phyloP scores from a whole-genome alignment of 2,113 vertebrate species.

The Paedocypris sp. region DNA sequence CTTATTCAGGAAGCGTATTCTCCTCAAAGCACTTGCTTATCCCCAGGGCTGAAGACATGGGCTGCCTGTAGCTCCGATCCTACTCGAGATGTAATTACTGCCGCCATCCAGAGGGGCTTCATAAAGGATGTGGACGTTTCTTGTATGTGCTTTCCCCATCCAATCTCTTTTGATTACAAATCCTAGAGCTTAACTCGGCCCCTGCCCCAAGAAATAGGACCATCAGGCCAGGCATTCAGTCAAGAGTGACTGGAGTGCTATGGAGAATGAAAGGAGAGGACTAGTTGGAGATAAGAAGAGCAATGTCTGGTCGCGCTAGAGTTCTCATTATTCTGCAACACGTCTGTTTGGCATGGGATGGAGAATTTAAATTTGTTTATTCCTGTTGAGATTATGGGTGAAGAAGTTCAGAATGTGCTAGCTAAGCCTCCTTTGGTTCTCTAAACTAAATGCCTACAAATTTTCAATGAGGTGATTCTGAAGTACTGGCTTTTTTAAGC shows the following conservation, averaged over 20 bases:
- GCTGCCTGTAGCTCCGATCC: constrained; percentile 35
- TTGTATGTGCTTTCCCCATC: constrained; percentile 34
- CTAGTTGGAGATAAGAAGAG: neutral
- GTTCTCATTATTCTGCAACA: constrained; percentile 44
- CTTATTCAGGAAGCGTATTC: constrained; percentile 10
- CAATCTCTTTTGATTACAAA: constrained; percentile 48
- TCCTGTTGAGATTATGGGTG: constrained; percentile 13
- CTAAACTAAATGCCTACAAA: constrained; percentile 30
- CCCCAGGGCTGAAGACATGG: neutral
- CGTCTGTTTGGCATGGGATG: constrained; percentile 26
- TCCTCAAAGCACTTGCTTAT: constrained; percentile 21
- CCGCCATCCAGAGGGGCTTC: constrained; percentile 34
- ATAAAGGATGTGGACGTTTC: constrained; percentile 19
- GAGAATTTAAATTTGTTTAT: constrained; percentile 25
- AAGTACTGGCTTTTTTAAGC: constrained; percentile 30
- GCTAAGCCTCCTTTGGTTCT: constrained; percentile 27
- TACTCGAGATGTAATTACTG: constrained; percentile 54
- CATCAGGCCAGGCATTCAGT: constrained; percentile 44
- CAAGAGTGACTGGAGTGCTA: constrained; percentile 44
- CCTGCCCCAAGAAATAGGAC: constrained; percentile 39
- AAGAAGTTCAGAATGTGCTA: constrained; percentile 36
- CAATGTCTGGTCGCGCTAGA: neutral
- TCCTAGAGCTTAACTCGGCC: constrained; percentile 39
- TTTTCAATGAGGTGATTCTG: constrained; percentile 34
- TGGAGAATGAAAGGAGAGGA: constrained; percentile 31